Evolutionary conservation across 2,888 invertebrate genomes (phyloP), one percentile per base, ranked within the genome.

Genomic region (Plagodis pulveraria): DNA sequence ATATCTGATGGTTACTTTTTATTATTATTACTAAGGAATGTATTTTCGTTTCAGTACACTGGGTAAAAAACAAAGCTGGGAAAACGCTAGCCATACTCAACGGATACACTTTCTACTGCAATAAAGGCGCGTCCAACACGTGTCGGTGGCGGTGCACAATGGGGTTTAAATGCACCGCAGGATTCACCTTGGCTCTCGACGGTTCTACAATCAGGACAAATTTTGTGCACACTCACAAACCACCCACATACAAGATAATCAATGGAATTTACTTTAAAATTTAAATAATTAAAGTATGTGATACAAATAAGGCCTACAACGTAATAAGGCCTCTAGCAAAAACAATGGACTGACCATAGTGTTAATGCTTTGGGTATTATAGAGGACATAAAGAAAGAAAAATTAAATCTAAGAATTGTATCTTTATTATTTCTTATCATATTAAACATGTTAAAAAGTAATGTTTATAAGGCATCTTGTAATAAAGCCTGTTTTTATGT

Each of bases 51-150:
- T n/a, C 62, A 74, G 76, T 73, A 0, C 53, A 32, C 34, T 66
- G 62, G 51, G 63, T 69, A 11, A 57, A 50, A 7, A 74, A 68
- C 41, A 50, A 22, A 2, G 33, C 34, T 6, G 72, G 70, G 2
- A 73, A 72, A 40, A 36, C 45, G 6, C 44, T 72, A n/a, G 72
- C 70, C 0, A 43, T 75, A 11, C 22, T 71, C 4, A 33, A 70
- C 32, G 65, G 64, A 9, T 71, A 55, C 48, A 63, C 62, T 2
- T 71, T 62, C 45, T 67, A 64, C 62, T 47, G 55, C 5, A 60
- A 67, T 6, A 36, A 50, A 0, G 41, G 42, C 1, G 55, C 36
- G 4, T 22, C 38, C 0, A 33, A 50, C 7, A 63, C 58, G 0
- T 47, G 52, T 5, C 32, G 40, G 9, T 66, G 68, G 64, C 49